These are phyloP conservation scores for Cyclophora punctaria DNA, from an alignment of 2,888 invertebrate species.

Conservation along the genomic window DNA sequence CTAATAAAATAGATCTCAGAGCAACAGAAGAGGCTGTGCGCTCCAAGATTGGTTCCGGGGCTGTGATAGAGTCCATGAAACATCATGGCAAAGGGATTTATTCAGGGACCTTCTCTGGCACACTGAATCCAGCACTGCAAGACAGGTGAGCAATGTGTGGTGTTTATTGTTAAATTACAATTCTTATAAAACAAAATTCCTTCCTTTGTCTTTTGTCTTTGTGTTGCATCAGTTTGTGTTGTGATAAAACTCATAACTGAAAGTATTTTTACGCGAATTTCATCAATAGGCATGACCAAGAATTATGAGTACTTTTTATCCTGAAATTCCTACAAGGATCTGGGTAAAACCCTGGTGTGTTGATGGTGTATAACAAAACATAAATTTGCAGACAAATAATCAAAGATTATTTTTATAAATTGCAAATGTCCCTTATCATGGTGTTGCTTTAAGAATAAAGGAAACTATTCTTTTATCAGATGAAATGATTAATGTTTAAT, in stretches of 20 bases:
- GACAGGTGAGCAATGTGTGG: slow-evolving; percentile 73
- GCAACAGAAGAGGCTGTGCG: slow-evolving; percentile 66
- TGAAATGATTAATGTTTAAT: no score
- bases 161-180: background rate
- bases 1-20: slow-evolving; percentile 75
- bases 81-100: slow-evolving; percentile 96
- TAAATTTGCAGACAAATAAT: background rate
- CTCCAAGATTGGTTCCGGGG: slow-evolving; percentile 75
- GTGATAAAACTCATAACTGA: no score
- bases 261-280: no score
- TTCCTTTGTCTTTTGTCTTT: no score
- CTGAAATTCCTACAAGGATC: background rate
- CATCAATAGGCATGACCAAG: no score
- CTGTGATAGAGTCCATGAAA: slow-evolving; percentile 93
- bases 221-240: no score
- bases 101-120: slow-evolving; percentile 97
- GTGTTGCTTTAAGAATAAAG: no score
- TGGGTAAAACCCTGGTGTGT: background rate
- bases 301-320: background rate
- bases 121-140: slow-evolving; percentile 93
- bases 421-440: no score
- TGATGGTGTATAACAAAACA: no score
- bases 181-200: background rate
- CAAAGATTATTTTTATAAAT: no score
- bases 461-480: background rate